Evolutionary conservation across 35 echinoderm and acorn worm species (phyloP), one percentile per base, ranked within the genome.

Genomic region (Heliocidaris tuberculata): DNA sequence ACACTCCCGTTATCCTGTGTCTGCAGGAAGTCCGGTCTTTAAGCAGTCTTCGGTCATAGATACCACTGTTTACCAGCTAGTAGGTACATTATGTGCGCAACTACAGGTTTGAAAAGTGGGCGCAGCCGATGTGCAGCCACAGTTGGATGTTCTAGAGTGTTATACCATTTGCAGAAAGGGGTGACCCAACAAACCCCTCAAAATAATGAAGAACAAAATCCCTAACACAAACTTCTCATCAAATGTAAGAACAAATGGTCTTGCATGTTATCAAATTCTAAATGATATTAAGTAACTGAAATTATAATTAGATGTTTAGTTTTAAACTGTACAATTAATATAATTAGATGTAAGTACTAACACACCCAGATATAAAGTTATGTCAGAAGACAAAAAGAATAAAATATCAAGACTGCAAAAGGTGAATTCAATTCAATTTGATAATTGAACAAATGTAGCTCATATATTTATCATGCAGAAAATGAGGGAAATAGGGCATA

Each of bases 11-110:
- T 24, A 78, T 78, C 65, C 65, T 78, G 65, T n/a, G 65, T 78
- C 65, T 78, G 27, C 65, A 78, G 65, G 65, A 78, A 78, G 65
- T 78, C 65, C 65, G 65, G 65, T 78, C 65, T 78, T 78, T 78
- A 19, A 78, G 19, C 65, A 78, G 65, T 78, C 19, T n/a, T 19
- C 7, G 65, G 27, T 78, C 65, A 78, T 78, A 27, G 65, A 78
- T 78, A 78, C 65, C 65, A 78, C 65, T 78, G 65, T 78, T 78
- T 78, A 78, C 65, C 21, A 78, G 3, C 21, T 2, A n/a, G 7
- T 19, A 78, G 65, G 21, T 78, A 78, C 27, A 56, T 56, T 56
- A 56, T 15, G 17, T 78, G 65, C 17, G 27, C 35, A 78, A 0
- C 59, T 60, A 60, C 59, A 15, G 59, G 12, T 60, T 60, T 19